Evolutionary conservation across 2,888 invertebrate species (phyloP).

Genomic region (Drosophila suboccidentalis): DNA sequence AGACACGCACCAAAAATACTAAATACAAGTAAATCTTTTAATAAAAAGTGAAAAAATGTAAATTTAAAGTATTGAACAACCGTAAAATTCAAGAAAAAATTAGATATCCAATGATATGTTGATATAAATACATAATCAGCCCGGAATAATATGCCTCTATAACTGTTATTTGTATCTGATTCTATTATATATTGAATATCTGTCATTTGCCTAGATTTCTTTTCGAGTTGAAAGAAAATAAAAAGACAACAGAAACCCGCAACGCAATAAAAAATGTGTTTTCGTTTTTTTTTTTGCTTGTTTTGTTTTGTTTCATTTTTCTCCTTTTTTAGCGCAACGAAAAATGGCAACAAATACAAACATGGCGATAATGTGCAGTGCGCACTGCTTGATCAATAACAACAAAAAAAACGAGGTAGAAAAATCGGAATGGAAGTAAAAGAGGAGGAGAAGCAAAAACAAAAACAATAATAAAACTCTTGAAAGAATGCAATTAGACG

Average conservation of each 20-base stretch:
- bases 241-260: slow-evolving; percentile 22
- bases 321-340: slow-evolving; percentile 58
- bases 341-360: slow-evolving; percentile 80
- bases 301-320: slow-evolving; percentile 33
- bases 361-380: slow-evolving; percentile 74
- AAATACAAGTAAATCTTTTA: neutral
- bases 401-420: slow-evolving; percentile 34
- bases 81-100: neutral
- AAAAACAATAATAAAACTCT: slow-evolving; percentile 49
- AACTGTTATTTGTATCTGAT: neutral
- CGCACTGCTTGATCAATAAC: slow-evolving; percentile 65
- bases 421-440: neutral
- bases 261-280: slow-evolving; percentile 71
- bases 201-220: slow-evolving; percentile 3
- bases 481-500: slow-evolving; percentile 70
- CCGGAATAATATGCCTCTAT: neutral
- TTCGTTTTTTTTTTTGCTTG: slow-evolving; percentile 21
- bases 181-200: neutral
- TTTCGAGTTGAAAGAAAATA: slow-evolving; percentile 4
- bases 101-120: neutral
- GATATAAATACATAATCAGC: neutral
- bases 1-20: slow-evolving; percentile 19
- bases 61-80: neutral
- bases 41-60: neutral
- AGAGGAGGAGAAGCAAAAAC: slow-evolving; percentile 20